phyloP scores from a whole-genome alignment of 2,888 invertebrate genomes.

The Lutraria lutraria region DNA sequence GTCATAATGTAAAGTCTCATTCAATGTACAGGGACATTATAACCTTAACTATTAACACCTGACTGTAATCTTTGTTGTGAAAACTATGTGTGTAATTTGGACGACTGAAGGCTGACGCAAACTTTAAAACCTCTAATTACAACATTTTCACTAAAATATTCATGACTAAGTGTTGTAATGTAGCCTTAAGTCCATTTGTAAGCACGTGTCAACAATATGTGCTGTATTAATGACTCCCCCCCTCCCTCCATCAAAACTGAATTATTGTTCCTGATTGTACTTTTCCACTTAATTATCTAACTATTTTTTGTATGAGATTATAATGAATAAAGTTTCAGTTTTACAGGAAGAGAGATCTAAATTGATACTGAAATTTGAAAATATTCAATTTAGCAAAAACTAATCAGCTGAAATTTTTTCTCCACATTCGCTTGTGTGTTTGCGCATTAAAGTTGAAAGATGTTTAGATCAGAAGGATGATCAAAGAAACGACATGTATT shows the following conservation, averaged over 20 bases:
- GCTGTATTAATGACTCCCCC: not conserved
- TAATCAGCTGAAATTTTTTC: too few relatives aligned
- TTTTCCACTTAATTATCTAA: not conserved
- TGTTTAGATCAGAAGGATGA: too few relatives aligned
- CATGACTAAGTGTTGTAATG: not conserved
- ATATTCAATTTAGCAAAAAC: too few relatives aligned
- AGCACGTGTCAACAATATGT: not conserved
- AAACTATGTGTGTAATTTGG: slow-evolving; percentile 3
- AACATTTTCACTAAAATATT: slow-evolving; percentile 1
- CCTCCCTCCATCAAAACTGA: not conserved
- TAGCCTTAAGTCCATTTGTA: not conserved
- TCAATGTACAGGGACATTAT: not conserved
- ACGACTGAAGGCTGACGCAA: not conserved
- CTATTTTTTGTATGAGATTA: too few relatives aligned
- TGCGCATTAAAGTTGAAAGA: too few relatives aligned
- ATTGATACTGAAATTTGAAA: too few relatives aligned
- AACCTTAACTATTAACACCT: not conserved
- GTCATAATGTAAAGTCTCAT: not conserved
- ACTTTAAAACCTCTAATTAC: not conserved
- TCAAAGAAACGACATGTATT: too few relatives aligned
- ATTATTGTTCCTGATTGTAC: not conserved
- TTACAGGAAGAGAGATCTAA: too few relatives aligned
- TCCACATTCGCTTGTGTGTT: too few relatives aligned
- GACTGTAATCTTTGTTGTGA: slow-evolving; percentile 5
- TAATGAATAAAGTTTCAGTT: too few relatives aligned